phyloP scores from a whole-genome alignment of 1,140 invertebrate genomes.

The silkworm (Bombyx mori) region DNA sequence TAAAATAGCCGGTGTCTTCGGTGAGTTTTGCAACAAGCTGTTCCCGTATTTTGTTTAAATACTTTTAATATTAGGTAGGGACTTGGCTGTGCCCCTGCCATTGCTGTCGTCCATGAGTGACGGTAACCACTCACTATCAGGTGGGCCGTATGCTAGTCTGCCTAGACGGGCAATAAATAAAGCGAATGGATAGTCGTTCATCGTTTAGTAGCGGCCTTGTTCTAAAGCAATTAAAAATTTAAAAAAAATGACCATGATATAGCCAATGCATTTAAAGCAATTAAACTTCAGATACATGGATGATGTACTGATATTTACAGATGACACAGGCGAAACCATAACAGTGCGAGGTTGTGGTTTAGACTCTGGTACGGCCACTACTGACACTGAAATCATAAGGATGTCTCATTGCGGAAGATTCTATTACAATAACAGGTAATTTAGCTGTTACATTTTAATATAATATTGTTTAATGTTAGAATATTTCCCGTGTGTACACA shows the following conservation, averaged over 20 bases:
- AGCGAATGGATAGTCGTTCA: too few species aligned
- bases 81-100: background rate
- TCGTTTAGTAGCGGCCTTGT: too few species aligned
- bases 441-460: background rate
- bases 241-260: too few species aligned
- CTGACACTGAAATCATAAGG: conserved; percentile 92
- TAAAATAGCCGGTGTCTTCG: conserved; percentile 85
- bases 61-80: background rate
- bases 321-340: conserved; percentile 83
- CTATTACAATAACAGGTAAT: conserved; percentile 87
- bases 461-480: too few species aligned
- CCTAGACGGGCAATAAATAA: too few species aligned
- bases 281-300: too few species aligned
- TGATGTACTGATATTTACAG: conserved; percentile 59
- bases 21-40: conserved; percentile 15
- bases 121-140: too few species aligned
- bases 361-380: conserved; percentile 92
- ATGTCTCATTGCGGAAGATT: conserved; percentile 95
- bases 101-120: too few species aligned
- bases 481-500: too few species aligned
- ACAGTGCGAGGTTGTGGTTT: conserved; percentile 91
- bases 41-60: background rate
- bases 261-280: too few species aligned
- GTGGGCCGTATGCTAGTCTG: too few species aligned
- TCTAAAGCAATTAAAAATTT: too few species aligned